Evolutionary conservation across 1,140 invertebrate genomes (phyloP), one percentile per base, ranked within the genome.

Genomic region (Lordiphosa mommai): DNA sequence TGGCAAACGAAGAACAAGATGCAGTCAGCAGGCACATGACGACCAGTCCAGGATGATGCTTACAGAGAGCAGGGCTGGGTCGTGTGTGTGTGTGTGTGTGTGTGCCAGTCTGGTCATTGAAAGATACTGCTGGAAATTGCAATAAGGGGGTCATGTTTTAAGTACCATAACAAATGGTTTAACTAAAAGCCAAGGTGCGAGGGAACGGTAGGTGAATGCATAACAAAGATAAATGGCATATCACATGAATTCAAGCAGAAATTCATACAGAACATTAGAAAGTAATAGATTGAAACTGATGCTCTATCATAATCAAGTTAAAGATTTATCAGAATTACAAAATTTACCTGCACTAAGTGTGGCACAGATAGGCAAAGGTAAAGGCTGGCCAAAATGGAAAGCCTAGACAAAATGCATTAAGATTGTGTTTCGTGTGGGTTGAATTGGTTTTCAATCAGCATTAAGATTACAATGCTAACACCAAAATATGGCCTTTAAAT

Each of bases 191-290:
- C n/a, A 14, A 32, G 41, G 23, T 0, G 6, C 4, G 38, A 27
- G 2, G 32, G 23, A 10, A 6, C 4, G 20, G 3, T 6, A 4
- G 20, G 20, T 23, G 20, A 23, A 67, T 67, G 63, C 63, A 67
- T 67, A 67, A 67, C 63, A 67, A 58, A 67, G 63, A 67, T 67
- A 66, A 67, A 67, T 67, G 63, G 61, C 61, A 67, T 67, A 66
- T 67, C 61, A 57, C 13, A 55, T 27, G 60, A 66, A 66, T 66
- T 52, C 50, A 65, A 33, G 43, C 50, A 67, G 52, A 67, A 58
- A 66, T 49, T 49, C 56, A 63, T 46, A 43, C n/a, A 33, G 30
- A 27, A 46, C 53, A 57, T 67, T 57, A 58, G 61, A 67, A 66
- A 50, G 63, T 67, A 58, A 67, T 58, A 64, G 27, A 53, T 46